Evolutionary conservation across 2,113 vertebrate species (phyloP).

Genomic region (Neotragus pygmaeus): DNA sequence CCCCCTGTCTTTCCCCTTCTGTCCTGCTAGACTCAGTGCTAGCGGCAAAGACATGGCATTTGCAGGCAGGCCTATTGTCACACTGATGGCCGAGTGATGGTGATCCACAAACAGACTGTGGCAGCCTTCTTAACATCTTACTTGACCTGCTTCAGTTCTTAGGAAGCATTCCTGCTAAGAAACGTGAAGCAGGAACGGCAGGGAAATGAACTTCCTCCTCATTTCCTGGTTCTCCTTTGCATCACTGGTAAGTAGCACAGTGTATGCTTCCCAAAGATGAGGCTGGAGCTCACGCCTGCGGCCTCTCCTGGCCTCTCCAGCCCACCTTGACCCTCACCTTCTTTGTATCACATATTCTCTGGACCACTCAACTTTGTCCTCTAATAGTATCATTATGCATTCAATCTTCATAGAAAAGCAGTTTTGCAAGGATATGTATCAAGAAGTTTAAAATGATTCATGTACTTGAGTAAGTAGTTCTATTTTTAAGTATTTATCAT

Average conservation of each 20-base stretch:
- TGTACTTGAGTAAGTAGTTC: slow-evolving; percentile 42
- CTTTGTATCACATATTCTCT: neutral
- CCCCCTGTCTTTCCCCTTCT: neutral
- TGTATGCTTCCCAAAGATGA: neutral
- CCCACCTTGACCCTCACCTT: neutral
- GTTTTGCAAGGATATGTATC: slow-evolving; percentile 31
- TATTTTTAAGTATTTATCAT: slow-evolving; percentile 61
- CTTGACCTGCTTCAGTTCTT: slow-evolving; percentile 6
- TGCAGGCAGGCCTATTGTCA: neutral
- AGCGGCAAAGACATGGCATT: neutral
- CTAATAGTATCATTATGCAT: neutral
- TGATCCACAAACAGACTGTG: neutral
- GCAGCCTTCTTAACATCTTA: neutral
- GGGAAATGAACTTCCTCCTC: neutral
- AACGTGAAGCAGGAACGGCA: neutral
- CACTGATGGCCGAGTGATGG: neutral
- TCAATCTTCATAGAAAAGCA: slow-evolving; percentile 44
- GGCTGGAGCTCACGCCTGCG: neutral
- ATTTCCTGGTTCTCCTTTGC: neutral
- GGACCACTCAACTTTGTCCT: neutral
- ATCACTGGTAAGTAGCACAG: neutral
- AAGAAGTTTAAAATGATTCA: slow-evolving; percentile 54
- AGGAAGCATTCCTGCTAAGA: neutral
- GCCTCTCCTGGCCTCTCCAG: neutral
- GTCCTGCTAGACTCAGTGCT: neutral